phyloP scores from a whole-genome alignment of 2,797 vertebrate species.

The Gambusia yucatana region DNA sequence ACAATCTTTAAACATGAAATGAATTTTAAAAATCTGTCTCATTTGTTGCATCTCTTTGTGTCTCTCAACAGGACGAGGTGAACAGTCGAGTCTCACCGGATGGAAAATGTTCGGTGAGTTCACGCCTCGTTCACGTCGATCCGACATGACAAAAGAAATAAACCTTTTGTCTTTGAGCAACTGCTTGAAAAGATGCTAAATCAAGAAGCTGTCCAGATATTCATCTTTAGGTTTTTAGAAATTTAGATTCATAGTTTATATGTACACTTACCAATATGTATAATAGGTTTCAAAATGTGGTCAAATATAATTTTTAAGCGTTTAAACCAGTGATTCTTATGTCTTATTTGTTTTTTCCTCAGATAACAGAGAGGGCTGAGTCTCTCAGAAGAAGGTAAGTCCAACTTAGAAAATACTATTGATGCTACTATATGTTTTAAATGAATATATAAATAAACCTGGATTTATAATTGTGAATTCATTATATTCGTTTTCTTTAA shows the following conservation, averaged over 20 bases:
- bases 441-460: neutral
- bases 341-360: slow-evolving; percentile 15
- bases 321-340: neutral
- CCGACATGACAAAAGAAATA: neutral
- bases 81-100: slow-evolving; percentile 70
- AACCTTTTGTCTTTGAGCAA: neutral
- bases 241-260: neutral
- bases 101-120: slow-evolving; percentile 76
- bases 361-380: slow-evolving; percentile 89
- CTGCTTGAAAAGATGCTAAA: neutral
- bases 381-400: slow-evolving; percentile 89
- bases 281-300: neutral
- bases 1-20: neutral
- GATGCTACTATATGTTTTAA: neutral
- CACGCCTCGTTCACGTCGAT: neutral
- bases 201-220: neutral
- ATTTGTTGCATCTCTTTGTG: slow-evolving; percentile 2
- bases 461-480: neutral
- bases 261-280: neutral
- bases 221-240: no score
- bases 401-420: slow-evolving; percentile 46
- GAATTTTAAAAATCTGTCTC: neutral
- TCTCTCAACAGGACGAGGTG: slow-evolving; percentile 75
- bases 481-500: neutral
- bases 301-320: neutral